These are phyloP conservation scores for Eueremaeus valkanovi DNA, from an alignment of 2,888 invertebrate genomes.

Conservation along the genomic window DNA sequence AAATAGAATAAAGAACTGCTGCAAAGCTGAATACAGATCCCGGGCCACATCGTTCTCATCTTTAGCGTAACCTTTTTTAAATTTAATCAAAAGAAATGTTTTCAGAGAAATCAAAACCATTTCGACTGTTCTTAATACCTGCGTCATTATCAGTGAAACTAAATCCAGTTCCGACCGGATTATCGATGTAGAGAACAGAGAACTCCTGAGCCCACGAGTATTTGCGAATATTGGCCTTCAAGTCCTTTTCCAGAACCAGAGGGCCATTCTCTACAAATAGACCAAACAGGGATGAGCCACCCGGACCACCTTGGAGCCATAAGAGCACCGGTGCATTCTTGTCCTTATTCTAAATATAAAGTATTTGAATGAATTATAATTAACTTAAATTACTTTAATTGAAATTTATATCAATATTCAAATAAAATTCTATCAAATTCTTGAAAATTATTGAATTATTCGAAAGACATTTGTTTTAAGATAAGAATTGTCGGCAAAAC, in stretches of 20 bases:
- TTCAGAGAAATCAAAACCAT: too few species aligned
- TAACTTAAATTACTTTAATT: too few species aligned
- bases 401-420: too few species aligned
- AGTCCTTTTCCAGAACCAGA: slow-evolving; percentile 58
- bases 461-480: too few species aligned
- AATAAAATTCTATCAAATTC: too few species aligned
- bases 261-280: slow-evolving; percentile 68
- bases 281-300: slow-evolving; percentile 45
- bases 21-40: slow-evolving; percentile 68
- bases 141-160: slow-evolving; percentile 76
- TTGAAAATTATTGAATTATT: too few species aligned
- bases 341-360: slow-evolving; percentile 48
- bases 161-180: slow-evolving; percentile 86
- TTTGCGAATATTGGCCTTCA: slow-evolving; percentile 60
- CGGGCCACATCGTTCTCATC: slow-evolving; percentile 74
- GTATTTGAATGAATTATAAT: too few species aligned
- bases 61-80: slow-evolving; percentile 68
- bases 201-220: slow-evolving; percentile 75
- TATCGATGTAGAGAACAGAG: slow-evolving; percentile 81
- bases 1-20: slow-evolving; percentile 78
- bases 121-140: too few species aligned
- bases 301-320: slow-evolving; percentile 50
- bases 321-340: slow-evolving; percentile 51
- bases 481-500: too few species aligned
- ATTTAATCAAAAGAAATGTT: too few species aligned